Evolutionary conservation across 2,797 vertebrate genomes (phyloP).

Genomic region (Cichlasoma orientale): DNA sequence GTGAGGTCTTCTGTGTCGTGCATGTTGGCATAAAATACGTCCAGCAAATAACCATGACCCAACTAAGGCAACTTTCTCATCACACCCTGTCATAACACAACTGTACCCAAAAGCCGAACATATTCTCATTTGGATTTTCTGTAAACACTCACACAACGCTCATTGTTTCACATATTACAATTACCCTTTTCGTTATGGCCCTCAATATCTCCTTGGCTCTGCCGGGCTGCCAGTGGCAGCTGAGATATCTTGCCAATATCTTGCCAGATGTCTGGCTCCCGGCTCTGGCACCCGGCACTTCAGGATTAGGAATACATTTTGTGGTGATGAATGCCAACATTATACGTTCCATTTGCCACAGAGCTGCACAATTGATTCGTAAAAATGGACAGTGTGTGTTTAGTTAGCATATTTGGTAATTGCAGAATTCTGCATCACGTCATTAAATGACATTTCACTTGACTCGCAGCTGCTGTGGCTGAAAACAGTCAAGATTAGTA

Average conservation of each 20-base stretch:
- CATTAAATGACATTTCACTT: constrained; percentile 1
- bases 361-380: not conserved
- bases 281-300: constrained; percentile 5
- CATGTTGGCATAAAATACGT: not conserved
- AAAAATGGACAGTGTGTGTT: constrained; percentile 11
- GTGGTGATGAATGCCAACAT: constrained; percentile 30
- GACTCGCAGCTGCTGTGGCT: constrained; percentile 21
- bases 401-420: constrained; percentile 28
- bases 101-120: not conserved
- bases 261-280: constrained; percentile 44
- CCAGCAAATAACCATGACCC: rapidly evolving
- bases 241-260: constrained; percentile 45
- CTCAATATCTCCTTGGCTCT: not conserved
- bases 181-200: constrained; percentile 26
- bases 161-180: constrained; percentile 20
- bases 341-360: constrained; percentile 25
- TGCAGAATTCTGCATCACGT: constrained; percentile 10
- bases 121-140: constrained; percentile 10
- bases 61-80: not conserved
- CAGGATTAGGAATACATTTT: constrained; percentile 11
- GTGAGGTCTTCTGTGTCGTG: not conserved
- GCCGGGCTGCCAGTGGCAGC: constrained; percentile 20
- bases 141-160: not conserved
- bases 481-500: not conserved
- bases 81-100: not conserved